Evolutionary conservation across 64 coral and sea anemone species (phyloP).

Genomic region (Trachythela sp.): DNA sequence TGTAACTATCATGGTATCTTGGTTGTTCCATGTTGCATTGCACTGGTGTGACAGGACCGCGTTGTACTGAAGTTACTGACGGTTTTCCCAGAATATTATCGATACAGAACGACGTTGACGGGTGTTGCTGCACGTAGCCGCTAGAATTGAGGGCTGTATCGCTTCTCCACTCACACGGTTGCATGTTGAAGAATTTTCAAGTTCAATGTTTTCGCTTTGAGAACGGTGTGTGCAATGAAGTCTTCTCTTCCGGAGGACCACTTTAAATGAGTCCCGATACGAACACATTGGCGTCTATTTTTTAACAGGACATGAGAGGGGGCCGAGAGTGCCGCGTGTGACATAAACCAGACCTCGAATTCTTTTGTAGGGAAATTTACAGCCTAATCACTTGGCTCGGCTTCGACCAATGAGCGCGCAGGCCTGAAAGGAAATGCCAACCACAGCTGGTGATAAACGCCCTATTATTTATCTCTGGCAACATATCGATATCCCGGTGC

Average conservation of each 20-base stretch:
- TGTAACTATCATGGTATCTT: background rate
- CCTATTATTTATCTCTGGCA: background rate
- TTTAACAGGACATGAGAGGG: background rate
- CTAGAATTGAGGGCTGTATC: background rate
- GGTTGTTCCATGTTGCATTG: background rate
- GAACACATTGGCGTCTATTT: background rate
- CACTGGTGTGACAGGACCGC: background rate
- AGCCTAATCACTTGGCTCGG: background rate
- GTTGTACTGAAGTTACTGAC: background rate
- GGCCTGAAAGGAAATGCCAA: slow-evolving; percentile 7
- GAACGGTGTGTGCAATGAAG: background rate
- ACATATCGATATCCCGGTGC: background rate
- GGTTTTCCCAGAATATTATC: slow-evolving; percentile 18
- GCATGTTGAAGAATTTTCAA: background rate
- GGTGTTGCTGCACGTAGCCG: background rate
- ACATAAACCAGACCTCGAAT: background rate
- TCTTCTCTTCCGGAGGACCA: background rate
- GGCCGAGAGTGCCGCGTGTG: background rate
- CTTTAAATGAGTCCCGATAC: background rate
- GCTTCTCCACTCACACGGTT: background rate
- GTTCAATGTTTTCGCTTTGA: background rate
- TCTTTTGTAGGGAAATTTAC: background rate
- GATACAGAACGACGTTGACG: slow-evolving; percentile 15
- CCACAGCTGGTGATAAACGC: background rate
- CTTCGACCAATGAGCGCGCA: background rate